Conservation (phyloP, 2,797 vertebrate species). For the Leptodactylus fallax region DNA sequence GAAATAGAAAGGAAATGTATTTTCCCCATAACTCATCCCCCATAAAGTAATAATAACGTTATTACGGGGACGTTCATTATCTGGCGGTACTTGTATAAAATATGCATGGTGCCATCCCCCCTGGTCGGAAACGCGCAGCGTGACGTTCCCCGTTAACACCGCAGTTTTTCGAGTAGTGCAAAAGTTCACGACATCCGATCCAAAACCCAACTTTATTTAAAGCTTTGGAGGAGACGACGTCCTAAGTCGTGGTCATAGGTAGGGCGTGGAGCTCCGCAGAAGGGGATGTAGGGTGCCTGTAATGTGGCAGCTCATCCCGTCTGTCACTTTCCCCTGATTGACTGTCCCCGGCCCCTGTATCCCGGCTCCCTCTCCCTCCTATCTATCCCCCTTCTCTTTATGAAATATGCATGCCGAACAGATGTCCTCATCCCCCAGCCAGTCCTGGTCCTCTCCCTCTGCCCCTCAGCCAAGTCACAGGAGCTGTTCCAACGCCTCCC, state of each 20-base stretch:
- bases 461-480: slow-evolving; percentile 63
- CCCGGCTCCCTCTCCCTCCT: slow-evolving; percentile 65
- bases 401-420: slow-evolving; percentile 81
- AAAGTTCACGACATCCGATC: background rate
- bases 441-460: slow-evolving; percentile 56
- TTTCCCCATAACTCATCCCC: background rate
- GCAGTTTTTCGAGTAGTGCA: background rate
- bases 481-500: slow-evolving; percentile 41
- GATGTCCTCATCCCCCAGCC: slow-evolving; percentile 66
- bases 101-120: background rate
- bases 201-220: background rate
- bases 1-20: background rate
- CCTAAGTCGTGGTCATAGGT: no score
- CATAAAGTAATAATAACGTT: slow-evolving; percentile 1
- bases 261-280: no score
- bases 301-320: background rate
- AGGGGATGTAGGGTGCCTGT: no score
- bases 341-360: slow-evolving; percentile 65
- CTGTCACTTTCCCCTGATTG: slow-evolving; percentile 66
- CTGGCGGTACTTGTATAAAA: background rate
- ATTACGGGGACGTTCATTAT: background rate
- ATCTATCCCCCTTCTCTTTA: slow-evolving; percentile 71
- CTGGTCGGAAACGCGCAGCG: no score
- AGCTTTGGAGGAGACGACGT: background rate
- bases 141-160: background rate